These are phyloP conservation scores for Parazoanthus swiftii DNA, from an alignment of 92 coral and sea anemone species.

Conservation along the genomic window DNA sequence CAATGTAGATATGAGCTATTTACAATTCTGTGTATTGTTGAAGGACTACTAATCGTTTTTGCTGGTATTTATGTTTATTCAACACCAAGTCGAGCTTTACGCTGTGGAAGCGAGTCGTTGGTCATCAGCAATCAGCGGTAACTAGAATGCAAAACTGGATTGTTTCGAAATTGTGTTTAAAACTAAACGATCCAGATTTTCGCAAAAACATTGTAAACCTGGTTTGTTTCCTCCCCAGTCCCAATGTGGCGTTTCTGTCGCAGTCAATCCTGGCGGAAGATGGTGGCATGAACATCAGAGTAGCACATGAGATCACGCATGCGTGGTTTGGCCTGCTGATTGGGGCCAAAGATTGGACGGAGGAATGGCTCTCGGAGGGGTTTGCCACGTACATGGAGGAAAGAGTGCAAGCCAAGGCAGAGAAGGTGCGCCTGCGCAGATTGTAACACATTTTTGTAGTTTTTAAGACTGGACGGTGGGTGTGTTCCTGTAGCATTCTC, in stretches of 20 bases:
- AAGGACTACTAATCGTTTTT: too few species aligned
- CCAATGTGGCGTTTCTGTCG: constrained; percentile 92
- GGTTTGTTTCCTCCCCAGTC: constrained; percentile 57
- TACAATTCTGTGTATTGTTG: too few species aligned
- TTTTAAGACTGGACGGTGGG: background rate
- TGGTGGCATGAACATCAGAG: constrained; percentile 87
- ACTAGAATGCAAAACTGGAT: too few species aligned
- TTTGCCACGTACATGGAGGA: constrained; percentile 95
- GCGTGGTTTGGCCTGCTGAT: constrained; percentile 98
- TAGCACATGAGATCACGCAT: constrained; percentile 97
- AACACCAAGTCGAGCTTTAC: too few species aligned
- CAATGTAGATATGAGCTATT: too few species aligned
- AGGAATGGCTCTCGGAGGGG: constrained; percentile 97
- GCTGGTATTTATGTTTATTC: too few species aligned
- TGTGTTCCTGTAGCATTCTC: too few species aligned
- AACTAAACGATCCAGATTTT: too few species aligned
- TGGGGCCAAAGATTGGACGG: constrained; percentile 99
- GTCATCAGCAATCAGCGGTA: too few species aligned
- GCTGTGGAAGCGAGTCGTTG: too few species aligned
- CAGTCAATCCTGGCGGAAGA: constrained; percentile 97
- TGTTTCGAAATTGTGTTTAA: too few species aligned
- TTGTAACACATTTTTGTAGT: background rate
- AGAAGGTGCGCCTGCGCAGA: constrained; percentile 56
- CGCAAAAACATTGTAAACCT: background rate
- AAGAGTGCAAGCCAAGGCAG: constrained; percentile 83